Base-by-base conservation (phyloP, 2,797 vertebrate species). In the Benthosema pterotum region DNA sequence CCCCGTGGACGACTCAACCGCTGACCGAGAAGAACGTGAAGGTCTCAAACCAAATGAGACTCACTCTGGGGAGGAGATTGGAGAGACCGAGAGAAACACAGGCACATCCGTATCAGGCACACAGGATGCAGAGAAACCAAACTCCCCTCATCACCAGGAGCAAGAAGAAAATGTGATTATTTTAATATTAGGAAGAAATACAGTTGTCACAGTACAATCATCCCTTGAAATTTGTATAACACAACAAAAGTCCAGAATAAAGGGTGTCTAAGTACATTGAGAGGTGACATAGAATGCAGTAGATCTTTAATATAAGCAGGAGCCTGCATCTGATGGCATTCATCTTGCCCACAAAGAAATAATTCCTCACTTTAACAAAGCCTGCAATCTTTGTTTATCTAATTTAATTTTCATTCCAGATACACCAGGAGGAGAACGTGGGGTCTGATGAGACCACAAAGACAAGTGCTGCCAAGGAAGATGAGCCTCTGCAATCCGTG, bases 131-230 rank as follows among this genome's bases (percentile, higher is more conserved):
- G 57, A 47, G 12, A 49, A 71, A 50, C 18, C 60, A 17, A 32
- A 2, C 15, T 57, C 76, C 52, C 52, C 66, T n/a, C 49, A 60
- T 51, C 22, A 13, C 14, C 60, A 67, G 50, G 63, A 76, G 11
- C 52, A 72, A 52, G 74, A 84, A 43, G 55, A 84, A 80, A n/a
- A n/a, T n/a, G 85, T 89, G 25, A 1, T 16, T 4, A 0, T 2
- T 51, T 2, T 17, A 3, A 14, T 45, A 13, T 46, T n/a, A n/a
- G n/a, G n/a, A n/a, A n/a, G n/a, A n/a, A n/a, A n/a, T n/a, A n/a
- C n/a, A n/a, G n/a, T n/a, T n/a, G n/a, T n/a, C n/a, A n/a, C n/a
- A n/a, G 22, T 22, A 22, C 22, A n/a, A n/a, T n/a, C n/a, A n/a
- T n/a, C 22, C 22, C 22, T 22, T 22, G 22, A 22, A 4, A 22